Evolutionary conservation across 35 echinoderm and acorn worm species (phyloP).

Genomic region (Ophioderma brevispina): DNA sequence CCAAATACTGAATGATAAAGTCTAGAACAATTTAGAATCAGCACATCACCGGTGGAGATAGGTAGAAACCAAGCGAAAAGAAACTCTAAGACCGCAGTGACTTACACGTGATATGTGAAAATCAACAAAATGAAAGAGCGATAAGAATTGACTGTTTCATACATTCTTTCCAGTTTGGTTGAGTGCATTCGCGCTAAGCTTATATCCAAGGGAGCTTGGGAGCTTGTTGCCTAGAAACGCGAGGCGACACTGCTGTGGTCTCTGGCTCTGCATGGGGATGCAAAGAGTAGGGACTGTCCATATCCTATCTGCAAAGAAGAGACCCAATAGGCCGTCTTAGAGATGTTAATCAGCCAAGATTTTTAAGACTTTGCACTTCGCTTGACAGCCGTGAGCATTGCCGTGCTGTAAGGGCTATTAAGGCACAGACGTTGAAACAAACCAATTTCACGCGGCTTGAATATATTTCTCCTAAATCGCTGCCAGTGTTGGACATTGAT

Average conservation of each 20-base stretch:
- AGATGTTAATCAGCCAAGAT: neutral
- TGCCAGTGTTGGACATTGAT: too few species aligned
- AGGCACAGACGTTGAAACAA: neutral
- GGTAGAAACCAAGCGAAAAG: neutral
- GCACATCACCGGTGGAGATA: neutral
- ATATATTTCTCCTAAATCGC: neutral
- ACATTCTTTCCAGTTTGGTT: neutral
- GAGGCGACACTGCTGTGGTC: neutral
- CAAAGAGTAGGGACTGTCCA: neutral
- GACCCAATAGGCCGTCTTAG: constrained; percentile 2
- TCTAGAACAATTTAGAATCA: constrained; percentile 11
- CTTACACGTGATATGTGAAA: neutral
- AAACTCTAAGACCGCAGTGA: neutral
- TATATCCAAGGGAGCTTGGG: neutral
- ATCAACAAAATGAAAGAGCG: neutral
- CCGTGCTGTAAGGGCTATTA: neutral
- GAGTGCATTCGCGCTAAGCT: neutral
- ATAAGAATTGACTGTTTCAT: neutral
- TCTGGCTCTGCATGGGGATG: neutral
- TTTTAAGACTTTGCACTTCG: neutral
- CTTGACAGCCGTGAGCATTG: neutral
- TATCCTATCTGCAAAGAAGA: neutral
- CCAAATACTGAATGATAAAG: neutral
- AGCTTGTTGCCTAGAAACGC: neutral
- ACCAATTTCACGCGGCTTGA: constrained; percentile 3